phyloP scores from a whole-genome alignment of 2,888 invertebrate genomes.

The Uropetala carovei region DNA sequence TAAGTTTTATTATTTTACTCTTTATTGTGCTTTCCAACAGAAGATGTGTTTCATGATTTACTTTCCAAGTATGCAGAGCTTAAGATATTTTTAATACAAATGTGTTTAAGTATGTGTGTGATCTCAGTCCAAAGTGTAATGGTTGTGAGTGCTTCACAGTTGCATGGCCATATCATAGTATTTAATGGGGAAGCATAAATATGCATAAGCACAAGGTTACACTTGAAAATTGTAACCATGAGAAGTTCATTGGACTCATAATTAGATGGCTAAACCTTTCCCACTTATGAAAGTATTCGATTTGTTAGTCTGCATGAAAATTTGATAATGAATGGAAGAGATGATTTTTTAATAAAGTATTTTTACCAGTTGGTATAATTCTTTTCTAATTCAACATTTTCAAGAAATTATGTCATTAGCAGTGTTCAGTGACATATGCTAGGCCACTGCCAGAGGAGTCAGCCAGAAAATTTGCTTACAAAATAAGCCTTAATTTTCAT shows the following conservation, averaged over 20 bases:
- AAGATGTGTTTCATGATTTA: neutral
- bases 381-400: neutral
- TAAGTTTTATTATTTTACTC: neutral
- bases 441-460: too few species aligned
- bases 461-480: too few species aligned
- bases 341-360: constrained; percentile 43
- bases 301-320: neutral
- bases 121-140: neutral
- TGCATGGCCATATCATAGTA: neutral
- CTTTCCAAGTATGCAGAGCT: neutral
- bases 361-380: constrained; percentile 1
- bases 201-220: neutral
- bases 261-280: neutral
- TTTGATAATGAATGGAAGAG: neutral
- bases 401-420: too few species aligned
- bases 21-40: neutral
- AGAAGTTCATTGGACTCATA: constrained; percentile 1
- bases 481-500: too few species aligned
- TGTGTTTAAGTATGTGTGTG: neutral
- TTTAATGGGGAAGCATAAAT: constrained; percentile 1
- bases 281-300: constrained; percentile 1
- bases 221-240: neutral
- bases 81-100: neutral
- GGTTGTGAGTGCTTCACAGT: constrained; percentile 34
- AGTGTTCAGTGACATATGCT: too few species aligned